Evolutionary conservation across 2,113 vertebrate species (phyloP), one percentile per base, ranked within the genome.

Genomic region (Actenoides lindsayi): DNA sequence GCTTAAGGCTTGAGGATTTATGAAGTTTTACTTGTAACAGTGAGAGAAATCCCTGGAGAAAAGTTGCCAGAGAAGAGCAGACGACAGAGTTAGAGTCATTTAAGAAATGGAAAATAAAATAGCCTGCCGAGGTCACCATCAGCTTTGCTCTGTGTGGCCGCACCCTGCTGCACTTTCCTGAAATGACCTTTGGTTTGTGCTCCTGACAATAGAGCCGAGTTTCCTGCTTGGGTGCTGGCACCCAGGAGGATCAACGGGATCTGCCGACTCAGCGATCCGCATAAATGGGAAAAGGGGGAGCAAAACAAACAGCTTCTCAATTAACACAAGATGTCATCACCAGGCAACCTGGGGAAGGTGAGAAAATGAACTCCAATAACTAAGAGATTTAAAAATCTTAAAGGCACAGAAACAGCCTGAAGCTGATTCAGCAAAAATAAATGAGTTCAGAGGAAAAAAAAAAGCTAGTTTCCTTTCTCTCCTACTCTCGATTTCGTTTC

Each of bases 381-480:
- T 5, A 41, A 42, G 27, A 73, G 46, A 51, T 82, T 86, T 71
- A 44, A 62, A 44, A 31, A 37, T 37, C 35, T 57, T 90, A 44
- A 16, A 77, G 16, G 25, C 1, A 9, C 20, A 39, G 41, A 81
- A 84, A 54, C 30, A 63, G 13, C 41, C 37, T 59, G 41, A 93
- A 67, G 67, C 51, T 94, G 94, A 90, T 91, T 83, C 88, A 93
- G 93, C 94, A 88, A 8, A 86, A 94, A 60, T 50, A 76, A 63
- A 16, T 9, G 18, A 81, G 16, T 64, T 81, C 44, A 57, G 64
- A 81, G 11, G 9, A 78, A 87, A 82, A 90, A 81, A 56, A 56
- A 56, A 33, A 19, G 3, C 6, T 5, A 1, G 24, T 79, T 93
- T 93, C 83, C 80, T 78, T 87, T 96, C 19, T 78, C 28, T 74